Evolutionary conservation across 2,113 vertebrate species (phyloP).

Genomic region (Eurystomus gularis): DNA sequence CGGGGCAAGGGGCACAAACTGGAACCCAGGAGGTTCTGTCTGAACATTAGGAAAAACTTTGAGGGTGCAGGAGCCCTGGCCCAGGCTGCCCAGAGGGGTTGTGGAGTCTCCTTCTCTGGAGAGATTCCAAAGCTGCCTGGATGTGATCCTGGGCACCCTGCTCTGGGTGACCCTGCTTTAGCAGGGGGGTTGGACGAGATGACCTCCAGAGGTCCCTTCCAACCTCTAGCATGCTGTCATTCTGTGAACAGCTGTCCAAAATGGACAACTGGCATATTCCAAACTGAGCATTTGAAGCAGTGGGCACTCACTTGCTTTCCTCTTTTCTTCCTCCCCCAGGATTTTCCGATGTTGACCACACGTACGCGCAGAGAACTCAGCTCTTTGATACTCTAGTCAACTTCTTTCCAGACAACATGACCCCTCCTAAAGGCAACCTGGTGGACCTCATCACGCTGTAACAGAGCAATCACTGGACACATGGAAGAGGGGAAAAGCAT

Average conservation of each 20-base stretch:
- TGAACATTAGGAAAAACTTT: background rate
- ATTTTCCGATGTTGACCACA: constrained; percentile 96
- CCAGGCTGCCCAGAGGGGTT: background rate
- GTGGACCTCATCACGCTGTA: constrained; percentile 98
- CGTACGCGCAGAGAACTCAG: constrained; percentile 95
- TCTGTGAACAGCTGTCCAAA: background rate
- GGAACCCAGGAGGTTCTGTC: background rate
- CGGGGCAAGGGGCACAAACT: background rate
- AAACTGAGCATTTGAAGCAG: background rate
- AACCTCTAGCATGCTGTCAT: no score
- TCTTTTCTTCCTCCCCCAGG: constrained; percentile 73
- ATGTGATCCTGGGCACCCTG: background rate
- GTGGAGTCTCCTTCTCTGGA: background rate
- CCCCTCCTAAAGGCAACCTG: constrained; percentile 97
- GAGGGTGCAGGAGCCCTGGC: background rate
- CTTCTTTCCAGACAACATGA: constrained; percentile 99
- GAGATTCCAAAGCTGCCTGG: background rate
- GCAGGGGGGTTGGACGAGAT: background rate
- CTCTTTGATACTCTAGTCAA: constrained; percentile 97
- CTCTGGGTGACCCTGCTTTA: background rate
- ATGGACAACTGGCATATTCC: background rate
- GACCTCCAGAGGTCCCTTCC: background rate
- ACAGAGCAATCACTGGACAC: constrained; percentile 49
- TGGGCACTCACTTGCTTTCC: background rate
- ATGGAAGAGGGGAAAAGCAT: constrained; percentile 41